Percentiles rank a stretch among this genome's conserved stretches.
Evolutionary conservation across 2,888 invertebrate species (phyloP).

Genomic region (Dryococelus australis): DNA sequence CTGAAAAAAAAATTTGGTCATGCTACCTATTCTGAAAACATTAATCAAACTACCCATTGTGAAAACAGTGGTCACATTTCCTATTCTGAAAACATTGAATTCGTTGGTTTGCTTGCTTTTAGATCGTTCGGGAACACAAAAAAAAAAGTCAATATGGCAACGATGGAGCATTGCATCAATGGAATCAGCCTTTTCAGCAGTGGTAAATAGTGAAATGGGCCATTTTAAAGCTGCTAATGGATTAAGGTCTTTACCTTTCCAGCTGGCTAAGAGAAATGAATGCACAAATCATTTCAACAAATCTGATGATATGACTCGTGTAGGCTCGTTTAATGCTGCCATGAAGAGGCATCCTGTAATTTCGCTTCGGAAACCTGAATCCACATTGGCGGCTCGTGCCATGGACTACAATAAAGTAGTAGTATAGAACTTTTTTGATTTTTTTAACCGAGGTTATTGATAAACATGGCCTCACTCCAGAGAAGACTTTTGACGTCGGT

Average conservation of each 20-base stretch:
- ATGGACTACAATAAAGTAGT: conserved; percentile 4
- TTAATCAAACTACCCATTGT: background rate
- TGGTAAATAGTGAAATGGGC: background rate
- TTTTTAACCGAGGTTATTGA: conserved; percentile 20
- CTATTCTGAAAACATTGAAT: background rate
- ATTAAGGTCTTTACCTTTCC: conserved; percentile 62
- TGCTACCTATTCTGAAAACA: background rate
- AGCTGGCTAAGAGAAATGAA: conserved; percentile 62
- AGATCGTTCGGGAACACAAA: conserved; percentile 26
- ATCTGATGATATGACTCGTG: conserved; percentile 59
- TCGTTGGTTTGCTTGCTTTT: background rate
- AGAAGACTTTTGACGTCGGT: background rate
- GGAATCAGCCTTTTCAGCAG: background rate
- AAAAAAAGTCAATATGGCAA: conserved; percentile 25
- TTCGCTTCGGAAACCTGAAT: conserved; percentile 36
- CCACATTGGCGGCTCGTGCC: conserved; percentile 24
- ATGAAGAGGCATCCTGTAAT: conserved; percentile 58
- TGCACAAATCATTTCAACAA: conserved; percentile 61
- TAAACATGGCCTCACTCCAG: conserved; percentile 24
- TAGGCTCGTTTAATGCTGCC: conserved; percentile 62
- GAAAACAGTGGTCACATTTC: background rate
- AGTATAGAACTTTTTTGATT: background rate
- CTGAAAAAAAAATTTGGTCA: too few relatives aligned
- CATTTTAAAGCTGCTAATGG: conserved; percentile 53
- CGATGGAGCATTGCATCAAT: background rate